A percentile compares a stretch with the other conserved stretches of the same genome.
Conservation (phyloP, 2,797 vertebrate genomes). For the Pseudopleuronectes americanus region DNA sequence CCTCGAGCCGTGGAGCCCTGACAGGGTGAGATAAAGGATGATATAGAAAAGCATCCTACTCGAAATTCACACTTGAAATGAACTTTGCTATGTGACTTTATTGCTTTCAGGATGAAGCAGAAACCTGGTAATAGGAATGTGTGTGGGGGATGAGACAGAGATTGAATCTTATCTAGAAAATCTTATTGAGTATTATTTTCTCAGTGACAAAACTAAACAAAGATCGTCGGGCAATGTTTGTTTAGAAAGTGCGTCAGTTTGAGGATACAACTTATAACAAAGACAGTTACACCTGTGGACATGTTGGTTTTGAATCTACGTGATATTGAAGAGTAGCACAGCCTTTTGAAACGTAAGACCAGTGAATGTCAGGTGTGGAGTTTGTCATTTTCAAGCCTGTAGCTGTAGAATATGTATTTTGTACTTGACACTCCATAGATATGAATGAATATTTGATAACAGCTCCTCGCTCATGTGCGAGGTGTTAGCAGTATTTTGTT, state of each 20-base stretch:
- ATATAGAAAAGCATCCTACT: constrained; percentile 1
- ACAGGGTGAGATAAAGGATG: background rate
- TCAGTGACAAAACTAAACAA: too few relatives aligned
- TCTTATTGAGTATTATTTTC: too few relatives aligned
- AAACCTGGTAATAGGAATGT: background rate
- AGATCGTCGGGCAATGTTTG: background rate
- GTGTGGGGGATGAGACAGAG: background rate
- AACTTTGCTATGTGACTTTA: background rate
- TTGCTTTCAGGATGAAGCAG: constrained; percentile 6
- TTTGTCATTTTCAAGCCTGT: background rate
- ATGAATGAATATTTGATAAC: constrained; percentile 18
- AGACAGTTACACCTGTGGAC: too few relatives aligned
- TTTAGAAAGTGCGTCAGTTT: background rate
- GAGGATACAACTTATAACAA: background rate
- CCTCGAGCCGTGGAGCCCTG: background rate
- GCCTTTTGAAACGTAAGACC: background rate
- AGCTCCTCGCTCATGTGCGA: background rate
- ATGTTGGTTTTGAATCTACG: too few relatives aligned
- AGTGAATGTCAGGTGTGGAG: too few relatives aligned
- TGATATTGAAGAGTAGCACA: background rate
- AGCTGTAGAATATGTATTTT: background rate
- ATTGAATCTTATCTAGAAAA: too few relatives aligned
- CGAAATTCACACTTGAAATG: background rate
- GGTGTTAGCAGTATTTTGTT: constrained; percentile 7
- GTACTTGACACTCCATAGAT: constrained; percentile 7